Evolutionary conservation across 2,113 vertebrate species (phyloP), one percentile per base, ranked within the genome.

Genomic region (Varanus salvator): DNA sequence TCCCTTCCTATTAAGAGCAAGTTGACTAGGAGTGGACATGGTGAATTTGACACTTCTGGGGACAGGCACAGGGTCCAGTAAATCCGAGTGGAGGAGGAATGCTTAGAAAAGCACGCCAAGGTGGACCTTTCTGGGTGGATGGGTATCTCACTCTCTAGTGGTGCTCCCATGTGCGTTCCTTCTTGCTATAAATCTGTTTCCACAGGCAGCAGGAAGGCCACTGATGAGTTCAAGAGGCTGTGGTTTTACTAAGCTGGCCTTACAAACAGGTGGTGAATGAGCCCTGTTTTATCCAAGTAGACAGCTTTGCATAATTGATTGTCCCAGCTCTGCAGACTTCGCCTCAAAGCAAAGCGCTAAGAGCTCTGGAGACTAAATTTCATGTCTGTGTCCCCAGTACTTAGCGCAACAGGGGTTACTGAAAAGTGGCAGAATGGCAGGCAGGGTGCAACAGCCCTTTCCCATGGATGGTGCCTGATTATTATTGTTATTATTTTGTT

Each of bases 31-130:
- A 94, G 88, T 29, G 27, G 38, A n/a, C 64, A 84, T 81, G 9
- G 11, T 87, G 93, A 90, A 14, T 27, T n/a, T 50, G 52, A 91
- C 90, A 84, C 74, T 92, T 89, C 34, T 89, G 78, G 52, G 86
- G 60, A 93, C 83, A 94, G 91, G 85, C 84, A 89, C 90, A 54
- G 44, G 27, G 38, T 14, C 82, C 72, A 44, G 27, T 89, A 89
- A 94, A 92, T 44, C 27, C 57, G 90, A 91, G 91, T 87, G 89
- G 76, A 92, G 91, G 44, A 94, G 80, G 80, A 92, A 89, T 82
- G 6, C 29, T 57, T 88, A 29, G 23, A 83, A 83, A 21, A 15
- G 54, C 21, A 86, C 64, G 29, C 83, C 50, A 74, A 48, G 27
- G 38, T 92, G 80, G 34, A 92, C 91, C 86, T 84, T 27, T 91